These are phyloP conservation scores for Kradibia gibbosae DNA, from an alignment of 1,140 invertebrate genomes.

Conservation along the genomic window DNA sequence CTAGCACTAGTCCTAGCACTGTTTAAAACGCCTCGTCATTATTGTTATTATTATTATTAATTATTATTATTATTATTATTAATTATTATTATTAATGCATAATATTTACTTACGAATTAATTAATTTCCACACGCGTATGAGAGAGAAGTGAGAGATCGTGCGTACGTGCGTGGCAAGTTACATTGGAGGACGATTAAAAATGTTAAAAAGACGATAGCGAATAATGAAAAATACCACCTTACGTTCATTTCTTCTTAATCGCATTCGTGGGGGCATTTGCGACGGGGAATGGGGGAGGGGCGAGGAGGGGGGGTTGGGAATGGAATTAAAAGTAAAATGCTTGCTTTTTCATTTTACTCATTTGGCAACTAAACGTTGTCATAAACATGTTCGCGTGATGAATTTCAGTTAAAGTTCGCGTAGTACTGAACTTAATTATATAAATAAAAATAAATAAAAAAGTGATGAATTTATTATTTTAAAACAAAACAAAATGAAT, in stretches of 20 bases:
- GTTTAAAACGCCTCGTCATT: conserved; percentile 72
- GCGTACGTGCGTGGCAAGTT: background rate
- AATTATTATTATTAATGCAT: conserved; percentile 53
- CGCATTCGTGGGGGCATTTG: background rate
- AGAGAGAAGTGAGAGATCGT: background rate
- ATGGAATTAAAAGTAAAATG: background rate
- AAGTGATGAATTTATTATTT: conserved; percentile 38
- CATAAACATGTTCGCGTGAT: background rate
- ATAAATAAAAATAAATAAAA: conserved; percentile 29
- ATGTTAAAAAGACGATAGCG: background rate
- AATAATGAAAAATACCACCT: conserved; percentile 9
- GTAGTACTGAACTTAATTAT: conserved; percentile 19
- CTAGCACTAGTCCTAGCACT: conserved; percentile 73
- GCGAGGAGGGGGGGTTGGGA: background rate
- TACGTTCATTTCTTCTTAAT: conserved; percentile 11
- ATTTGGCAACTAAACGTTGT: conserved; percentile 7
- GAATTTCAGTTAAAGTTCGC: conserved; percentile 13
- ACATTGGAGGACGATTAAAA: background rate
- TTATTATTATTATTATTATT: conserved; percentile 51
- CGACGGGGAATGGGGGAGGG: background rate
- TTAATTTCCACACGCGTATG: conserved; percentile 32
- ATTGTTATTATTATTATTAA: conserved; percentile 64
- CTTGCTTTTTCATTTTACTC: conserved; percentile 9
- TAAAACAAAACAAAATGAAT: background rate
- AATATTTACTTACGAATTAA: conserved; percentile 50